phyloP scores from a whole-genome alignment of 2,113 vertebrate genomes.

The Rousettus leschenaultii region DNA sequence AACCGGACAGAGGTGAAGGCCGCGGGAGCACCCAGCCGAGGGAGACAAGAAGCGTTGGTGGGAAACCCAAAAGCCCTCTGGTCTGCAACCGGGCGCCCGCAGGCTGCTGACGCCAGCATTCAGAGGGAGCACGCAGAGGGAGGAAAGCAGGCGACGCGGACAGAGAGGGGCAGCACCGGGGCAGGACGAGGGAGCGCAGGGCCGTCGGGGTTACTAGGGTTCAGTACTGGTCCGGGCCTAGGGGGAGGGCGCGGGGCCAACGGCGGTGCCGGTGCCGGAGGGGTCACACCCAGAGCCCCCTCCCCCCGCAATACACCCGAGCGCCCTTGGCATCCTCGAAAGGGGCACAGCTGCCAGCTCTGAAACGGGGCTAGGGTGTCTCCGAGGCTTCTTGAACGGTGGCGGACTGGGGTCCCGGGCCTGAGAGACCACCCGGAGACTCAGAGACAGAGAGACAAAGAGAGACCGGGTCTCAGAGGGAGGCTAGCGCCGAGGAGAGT shows the following conservation, averaged over 20 bases:
- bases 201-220: neutral
- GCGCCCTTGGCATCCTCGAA: neutral
- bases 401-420: neutral
- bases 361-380: neutral
- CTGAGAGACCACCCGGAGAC: neutral
- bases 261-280: neutral
- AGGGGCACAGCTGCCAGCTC: neutral
- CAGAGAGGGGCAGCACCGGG: too few species aligned
- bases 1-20: neutral
- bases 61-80: neutral
- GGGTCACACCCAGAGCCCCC: neutral
- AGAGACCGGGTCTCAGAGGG: neutral
- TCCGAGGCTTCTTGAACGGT: neutral
- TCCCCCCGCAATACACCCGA: neutral
- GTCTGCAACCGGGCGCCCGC: neutral
- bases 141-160: neutral
- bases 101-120: neutral
- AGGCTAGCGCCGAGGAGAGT: neutral
- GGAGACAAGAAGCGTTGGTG: neutral
- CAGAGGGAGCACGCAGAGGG: rapidly evolving
- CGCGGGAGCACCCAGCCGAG: neutral
- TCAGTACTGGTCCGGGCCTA: neutral
- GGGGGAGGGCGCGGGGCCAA: neutral
- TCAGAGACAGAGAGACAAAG: constrained; percentile 70
- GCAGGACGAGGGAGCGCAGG: neutral